A percentile compares a stretch with the other conserved stretches of the same genome.
These are phyloP conservation scores for Meloidogyne exigua DNA, from an alignment of 1,140 invertebrate genomes.

Conservation along the genomic window DNA sequence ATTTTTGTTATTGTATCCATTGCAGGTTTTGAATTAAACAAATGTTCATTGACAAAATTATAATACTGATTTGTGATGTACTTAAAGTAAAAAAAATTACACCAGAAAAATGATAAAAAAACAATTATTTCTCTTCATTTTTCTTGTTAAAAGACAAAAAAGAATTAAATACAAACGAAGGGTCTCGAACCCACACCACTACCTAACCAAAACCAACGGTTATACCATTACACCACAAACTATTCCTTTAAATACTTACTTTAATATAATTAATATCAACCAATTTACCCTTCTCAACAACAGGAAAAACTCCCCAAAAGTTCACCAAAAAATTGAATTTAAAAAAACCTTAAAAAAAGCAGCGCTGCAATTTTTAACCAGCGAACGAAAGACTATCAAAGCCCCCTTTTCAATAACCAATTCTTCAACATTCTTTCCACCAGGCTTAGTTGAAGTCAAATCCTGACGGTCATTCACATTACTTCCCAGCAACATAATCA, in stretches of 20 bases:
- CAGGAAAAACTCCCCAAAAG: too few species aligned
- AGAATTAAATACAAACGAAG: too few species aligned
- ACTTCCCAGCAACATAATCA: slow-evolving; percentile 53
- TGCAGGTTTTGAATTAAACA: slow-evolving; percentile 22
- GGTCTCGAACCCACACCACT: too few species aligned
- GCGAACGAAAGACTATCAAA: slow-evolving; percentile 71
- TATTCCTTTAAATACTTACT: too few species aligned
- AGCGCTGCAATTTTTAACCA: slow-evolving; percentile 72
- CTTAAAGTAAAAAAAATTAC: background rate
- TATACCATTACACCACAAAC: too few species aligned
- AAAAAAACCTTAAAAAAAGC: slow-evolving; percentile 68
- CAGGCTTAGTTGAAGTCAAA: slow-evolving; percentile 16
- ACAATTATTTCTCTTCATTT: too few species aligned
- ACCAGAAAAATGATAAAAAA: too few species aligned
- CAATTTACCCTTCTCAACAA: too few species aligned
- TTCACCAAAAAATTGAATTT: too few species aligned
- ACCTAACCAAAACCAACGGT: too few species aligned
- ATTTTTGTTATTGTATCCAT: slow-evolving; percentile 21
- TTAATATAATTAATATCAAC: too few species aligned
- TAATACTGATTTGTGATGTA: slow-evolving; percentile 20
- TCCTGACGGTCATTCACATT: slow-evolving; percentile 28
- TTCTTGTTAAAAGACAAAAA: too few species aligned
- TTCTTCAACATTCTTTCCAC: slow-evolving; percentile 71
- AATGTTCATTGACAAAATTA: slow-evolving; percentile 15
- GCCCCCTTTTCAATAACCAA: slow-evolving; percentile 73